Conservation (phyloP, 2,888 invertebrate genomes). For the Leptinotarsa rubiginosa region DNA sequence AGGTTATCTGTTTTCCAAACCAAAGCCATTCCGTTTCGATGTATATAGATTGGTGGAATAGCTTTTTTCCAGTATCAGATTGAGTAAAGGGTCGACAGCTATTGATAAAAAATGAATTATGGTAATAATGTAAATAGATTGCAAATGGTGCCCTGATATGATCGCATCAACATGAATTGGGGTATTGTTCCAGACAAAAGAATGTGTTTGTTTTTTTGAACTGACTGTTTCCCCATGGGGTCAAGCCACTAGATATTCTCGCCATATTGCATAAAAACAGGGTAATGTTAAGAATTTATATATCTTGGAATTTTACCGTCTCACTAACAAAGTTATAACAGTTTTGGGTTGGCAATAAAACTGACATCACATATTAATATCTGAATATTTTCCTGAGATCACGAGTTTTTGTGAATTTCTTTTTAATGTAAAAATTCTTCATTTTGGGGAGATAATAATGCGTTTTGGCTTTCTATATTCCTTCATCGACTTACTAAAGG, state of each 20-base stretch:
- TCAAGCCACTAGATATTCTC: neutral
- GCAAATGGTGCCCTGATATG: slow-evolving; percentile 33
- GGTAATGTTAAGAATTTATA: neutral
- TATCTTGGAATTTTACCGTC: neutral
- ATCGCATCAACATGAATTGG: slow-evolving; percentile 26
- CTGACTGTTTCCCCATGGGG: neutral
- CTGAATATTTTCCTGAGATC: too few species aligned
- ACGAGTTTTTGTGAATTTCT: too few species aligned
- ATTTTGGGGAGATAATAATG: too few species aligned
- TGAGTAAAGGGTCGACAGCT: neutral
- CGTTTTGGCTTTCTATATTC: too few species aligned
- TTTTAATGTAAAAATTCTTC: too few species aligned
- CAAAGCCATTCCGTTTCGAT: neutral
- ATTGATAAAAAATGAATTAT: slow-evolving; percentile 40
- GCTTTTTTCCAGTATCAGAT: neutral
- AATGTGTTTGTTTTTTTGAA: slow-evolving; percentile 8
- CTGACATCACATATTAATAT: neutral
- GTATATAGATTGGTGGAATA: slow-evolving; percentile 20
- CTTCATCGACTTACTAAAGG: too few species aligned
- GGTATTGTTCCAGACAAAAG: slow-evolving; percentile 14
- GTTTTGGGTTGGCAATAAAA: neutral
- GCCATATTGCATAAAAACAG: neutral
- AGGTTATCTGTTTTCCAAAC: too few species aligned
- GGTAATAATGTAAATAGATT: slow-evolving; percentile 35
- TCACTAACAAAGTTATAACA: neutral